A percentile compares a stretch with the other conserved stretches of the same genome.
These are phyloP conservation scores for Marmota monax DNA, from an alignment of 2,113 vertebrate genomes.

Conservation along the genomic window DNA sequence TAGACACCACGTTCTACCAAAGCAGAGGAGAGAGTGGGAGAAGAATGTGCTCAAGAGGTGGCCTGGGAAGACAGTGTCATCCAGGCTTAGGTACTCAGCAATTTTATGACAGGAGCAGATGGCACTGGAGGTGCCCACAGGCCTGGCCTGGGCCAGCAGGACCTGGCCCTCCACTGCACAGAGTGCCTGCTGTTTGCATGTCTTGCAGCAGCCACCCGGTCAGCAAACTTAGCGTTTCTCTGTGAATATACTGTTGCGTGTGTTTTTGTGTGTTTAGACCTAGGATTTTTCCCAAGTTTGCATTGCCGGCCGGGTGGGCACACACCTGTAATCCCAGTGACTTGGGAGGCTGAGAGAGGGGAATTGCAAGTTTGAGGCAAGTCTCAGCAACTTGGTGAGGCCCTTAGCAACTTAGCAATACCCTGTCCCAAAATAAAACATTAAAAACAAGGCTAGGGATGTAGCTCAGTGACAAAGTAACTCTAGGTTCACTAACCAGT, in stretches of 20 bases:
- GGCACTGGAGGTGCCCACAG: rapidly evolving
- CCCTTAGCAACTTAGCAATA: no score
- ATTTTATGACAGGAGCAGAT: rapidly evolving
- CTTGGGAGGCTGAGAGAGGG: no score
- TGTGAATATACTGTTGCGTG: background rate
- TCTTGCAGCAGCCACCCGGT: background rate
- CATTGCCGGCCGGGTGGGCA: background rate
- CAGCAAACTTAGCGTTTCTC: background rate
- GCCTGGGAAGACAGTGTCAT: background rate
- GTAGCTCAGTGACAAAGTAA: no score
- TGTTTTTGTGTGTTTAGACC: background rate
- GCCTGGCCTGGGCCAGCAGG: background rate
- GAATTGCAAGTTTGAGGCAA: no score
- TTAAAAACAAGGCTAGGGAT: no score
- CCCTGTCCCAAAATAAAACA: no score
- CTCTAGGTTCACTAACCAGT: no score
- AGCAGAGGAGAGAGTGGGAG: background rate
- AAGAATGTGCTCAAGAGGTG: rapidly evolving
- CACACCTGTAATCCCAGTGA: no score
- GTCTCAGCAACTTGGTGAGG: no score
- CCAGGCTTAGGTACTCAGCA: background rate
- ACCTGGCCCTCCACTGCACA: rapidly evolving
- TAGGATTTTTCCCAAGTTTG: background rate
- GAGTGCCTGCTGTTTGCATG: background rate
- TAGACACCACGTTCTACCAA: background rate